phyloP scores from a whole-genome alignment of 2,888 invertebrate species.

The Gastrophysa polygoni region DNA sequence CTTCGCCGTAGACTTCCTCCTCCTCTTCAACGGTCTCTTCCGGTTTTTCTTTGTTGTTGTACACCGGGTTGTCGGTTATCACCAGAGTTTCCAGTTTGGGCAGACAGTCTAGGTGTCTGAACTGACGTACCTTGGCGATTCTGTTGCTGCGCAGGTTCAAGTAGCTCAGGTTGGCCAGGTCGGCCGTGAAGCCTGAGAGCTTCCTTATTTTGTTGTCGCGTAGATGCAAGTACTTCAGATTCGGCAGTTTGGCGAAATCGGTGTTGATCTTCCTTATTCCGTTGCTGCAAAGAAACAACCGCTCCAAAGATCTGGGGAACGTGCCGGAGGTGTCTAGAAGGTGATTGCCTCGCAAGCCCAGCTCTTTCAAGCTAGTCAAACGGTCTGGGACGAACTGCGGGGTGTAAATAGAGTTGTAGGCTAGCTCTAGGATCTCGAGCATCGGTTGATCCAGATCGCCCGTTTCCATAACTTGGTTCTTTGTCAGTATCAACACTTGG shows the following conservation, averaged over 20 bases:
- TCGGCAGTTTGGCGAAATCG: slow-evolving; percentile 65
- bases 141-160: slow-evolving; percentile 65
- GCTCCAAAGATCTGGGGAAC: slow-evolving; percentile 65
- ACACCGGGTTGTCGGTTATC: slow-evolving; percentile 63
- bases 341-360: slow-evolving; percentile 64
- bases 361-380: slow-evolving; percentile 57
- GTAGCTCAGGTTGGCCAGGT: slow-evolving; percentile 60
- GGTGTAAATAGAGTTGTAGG: slow-evolving; percentile 54
- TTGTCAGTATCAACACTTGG: slow-evolving; percentile 65
- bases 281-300: slow-evolving; percentile 66
- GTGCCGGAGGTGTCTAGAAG: slow-evolving; percentile 58
- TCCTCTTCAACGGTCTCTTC: slow-evolving; percentile 35
- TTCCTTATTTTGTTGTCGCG: slow-evolving; percentile 68
- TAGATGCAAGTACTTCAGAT: slow-evolving; percentile 73
- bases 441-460: slow-evolving; percentile 63
- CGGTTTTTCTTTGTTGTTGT: slow-evolving; percentile 18
- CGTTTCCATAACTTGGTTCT: slow-evolving; percentile 62
- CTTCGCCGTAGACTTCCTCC: slow-evolving; percentile 47
- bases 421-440: slow-evolving; percentile 64
- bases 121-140: slow-evolving; percentile 61
- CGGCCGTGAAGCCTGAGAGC: slow-evolving; percentile 61
- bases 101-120: slow-evolving; percentile 62
- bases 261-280: slow-evolving; percentile 47
- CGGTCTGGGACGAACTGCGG: slow-evolving; percentile 48
- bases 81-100: slow-evolving; percentile 61